These are phyloP conservation scores for Blastobasis lacticolella DNA, from an alignment of 2,888 invertebrate species.

Conservation along the genomic window DNA sequence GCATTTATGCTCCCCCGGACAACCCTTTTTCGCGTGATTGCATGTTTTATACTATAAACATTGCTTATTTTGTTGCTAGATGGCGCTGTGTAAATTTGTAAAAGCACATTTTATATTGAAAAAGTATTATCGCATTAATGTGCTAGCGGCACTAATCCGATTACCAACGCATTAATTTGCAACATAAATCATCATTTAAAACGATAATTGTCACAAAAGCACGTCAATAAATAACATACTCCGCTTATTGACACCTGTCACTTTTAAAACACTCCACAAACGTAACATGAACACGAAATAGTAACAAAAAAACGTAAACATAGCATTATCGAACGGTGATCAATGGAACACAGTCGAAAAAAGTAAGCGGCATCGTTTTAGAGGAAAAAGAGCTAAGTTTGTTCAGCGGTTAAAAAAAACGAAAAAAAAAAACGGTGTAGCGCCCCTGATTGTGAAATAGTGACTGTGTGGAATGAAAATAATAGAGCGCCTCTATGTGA, in stretches of 20 bases:
- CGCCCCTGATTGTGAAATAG: slow-evolving; percentile 56
- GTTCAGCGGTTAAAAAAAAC: slow-evolving; percentile 16
- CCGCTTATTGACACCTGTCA: too few species aligned
- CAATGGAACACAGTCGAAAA: slow-evolving; percentile 10
- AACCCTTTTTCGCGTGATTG: too few species aligned
- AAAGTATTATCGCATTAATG: too few species aligned
- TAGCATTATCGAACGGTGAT: slow-evolving; percentile 15
- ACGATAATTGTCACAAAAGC: slow-evolving; percentile 8
- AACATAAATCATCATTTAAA: slow-evolving; percentile 10
- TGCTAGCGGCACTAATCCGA: slow-evolving; percentile 10
- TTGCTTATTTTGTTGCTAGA: too few species aligned
- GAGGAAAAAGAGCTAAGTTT: too few species aligned
- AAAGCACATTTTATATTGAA: too few species aligned
- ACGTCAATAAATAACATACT: too few species aligned
- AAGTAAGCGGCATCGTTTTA: not conserved
- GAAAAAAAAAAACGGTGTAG: slow-evolving; percentile 32
- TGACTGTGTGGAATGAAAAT: slow-evolving; percentile 48
- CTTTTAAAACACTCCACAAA: too few species aligned
- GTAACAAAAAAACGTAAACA: slow-evolving; percentile 26
- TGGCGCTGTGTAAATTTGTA: too few species aligned
- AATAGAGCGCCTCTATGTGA: slow-evolving; percentile 41
- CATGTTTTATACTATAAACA: too few species aligned
- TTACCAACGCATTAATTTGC: slow-evolving; percentile 10
- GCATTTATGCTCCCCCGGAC: too few species aligned
- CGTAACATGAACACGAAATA: too few species aligned